phyloP scores from a whole-genome alignment of 2,113 vertebrate genomes.

The Poecile atricapillus region DNA sequence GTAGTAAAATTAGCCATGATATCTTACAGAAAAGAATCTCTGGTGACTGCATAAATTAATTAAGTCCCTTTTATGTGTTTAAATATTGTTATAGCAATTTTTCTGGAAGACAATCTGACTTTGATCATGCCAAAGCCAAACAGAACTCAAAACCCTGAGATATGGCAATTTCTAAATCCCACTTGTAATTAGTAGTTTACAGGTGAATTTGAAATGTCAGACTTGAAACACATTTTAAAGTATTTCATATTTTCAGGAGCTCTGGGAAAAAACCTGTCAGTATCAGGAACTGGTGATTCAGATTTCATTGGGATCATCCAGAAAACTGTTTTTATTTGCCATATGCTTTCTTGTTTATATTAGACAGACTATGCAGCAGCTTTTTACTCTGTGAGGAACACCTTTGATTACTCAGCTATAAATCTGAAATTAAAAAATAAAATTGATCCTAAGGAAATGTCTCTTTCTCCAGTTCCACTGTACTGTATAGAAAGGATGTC shows the following conservation, averaged over 20 bases:
- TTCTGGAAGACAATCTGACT: background rate
- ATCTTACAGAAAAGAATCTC: background rate
- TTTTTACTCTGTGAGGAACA: background rate
- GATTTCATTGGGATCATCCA: slow-evolving; percentile 45
- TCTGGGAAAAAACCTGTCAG: slow-evolving; percentile 20
- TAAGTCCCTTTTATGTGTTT: background rate
- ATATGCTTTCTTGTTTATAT: background rate
- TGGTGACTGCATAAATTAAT: background rate
- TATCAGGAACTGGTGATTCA: slow-evolving; percentile 14
- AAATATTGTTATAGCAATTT: background rate
- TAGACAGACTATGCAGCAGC: background rate
- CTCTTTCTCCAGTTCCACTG: background rate
- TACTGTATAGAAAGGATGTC: background rate
- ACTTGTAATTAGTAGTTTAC: background rate
- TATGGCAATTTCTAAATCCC: background rate
- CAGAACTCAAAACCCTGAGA: background rate
- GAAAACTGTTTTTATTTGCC: background rate
- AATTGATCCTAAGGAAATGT: background rate
- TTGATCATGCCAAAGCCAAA: background rate
- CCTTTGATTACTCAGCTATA: background rate
- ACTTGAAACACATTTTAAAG: slow-evolving; percentile 1
- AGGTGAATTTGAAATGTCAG: background rate
- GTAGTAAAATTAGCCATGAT: background rate
- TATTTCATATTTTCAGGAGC: slow-evolving; percentile 39
- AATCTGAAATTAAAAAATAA: background rate